Base-by-base conservation (phyloP, 2,888 invertebrate species). In the Deilephila porcellus region DNA sequence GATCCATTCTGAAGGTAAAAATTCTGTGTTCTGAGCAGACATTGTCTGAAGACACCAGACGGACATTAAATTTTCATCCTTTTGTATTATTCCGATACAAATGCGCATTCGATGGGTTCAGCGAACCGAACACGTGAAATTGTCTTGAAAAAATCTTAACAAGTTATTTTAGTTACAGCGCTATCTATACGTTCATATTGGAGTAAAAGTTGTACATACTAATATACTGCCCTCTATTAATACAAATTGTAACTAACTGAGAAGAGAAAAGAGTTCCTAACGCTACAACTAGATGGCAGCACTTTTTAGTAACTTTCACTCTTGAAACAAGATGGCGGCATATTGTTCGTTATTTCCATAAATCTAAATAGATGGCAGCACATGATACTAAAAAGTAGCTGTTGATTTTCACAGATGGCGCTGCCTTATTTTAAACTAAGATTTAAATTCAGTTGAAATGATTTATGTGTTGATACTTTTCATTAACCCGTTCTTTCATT, bases 401-500 rank as follows among this genome's bases (percentile, higher is more conserved):
- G 3, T 1, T 20, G 4, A 19, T 11, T 5, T 4, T 4, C 19
- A 45, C 45, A 67, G 67, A 17, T 45, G 67, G 67, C 20, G 67
- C 52, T 67, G 45, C 20, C 14, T 20, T 20, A 52, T 25, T 32
- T 32, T 32, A 14, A 45, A 45, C 1, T 45, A 45, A 11, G 14
- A 45, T 45, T 45, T 45, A 45, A 14, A 20, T 4, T 20, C n/a
- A 25, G 7, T n/a, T 52, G 17, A 52, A 67, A 67, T 25, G 17
- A 67, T 67, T 52, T 67, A 67, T 67, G 67, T 25, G 37, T 67
- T 67, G 64, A 2, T 64, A 64, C 17, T 64, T 67, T 67, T 67
- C 52, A 67, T 67, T 67, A 67, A 67, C 52, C 67, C 67, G 20
- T 67, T 67, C 20, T 64, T 64, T 25, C 67, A 67, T 67, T 67